Evolutionary conservation across 2,888 invertebrate species (phyloP).

Genomic region (Ormyrus rosae): DNA sequence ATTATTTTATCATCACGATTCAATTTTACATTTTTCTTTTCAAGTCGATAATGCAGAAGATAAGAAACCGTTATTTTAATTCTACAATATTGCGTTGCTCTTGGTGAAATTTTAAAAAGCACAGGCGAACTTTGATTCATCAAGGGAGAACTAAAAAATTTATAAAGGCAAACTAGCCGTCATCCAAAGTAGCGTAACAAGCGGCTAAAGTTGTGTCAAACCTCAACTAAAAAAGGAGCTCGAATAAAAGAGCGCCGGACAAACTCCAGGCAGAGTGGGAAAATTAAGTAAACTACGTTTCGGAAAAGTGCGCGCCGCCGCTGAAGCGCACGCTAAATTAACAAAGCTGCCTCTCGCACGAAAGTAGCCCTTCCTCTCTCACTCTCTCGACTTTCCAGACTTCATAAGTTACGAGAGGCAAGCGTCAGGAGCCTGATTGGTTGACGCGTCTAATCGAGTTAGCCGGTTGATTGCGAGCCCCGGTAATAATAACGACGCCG

Average conservation of each 20-base stretch:
- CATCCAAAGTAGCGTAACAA: neutral
- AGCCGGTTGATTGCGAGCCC: constrained; percentile 66
- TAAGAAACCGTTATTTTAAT: no score
- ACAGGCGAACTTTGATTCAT: no score
- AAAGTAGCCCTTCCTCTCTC: neutral
- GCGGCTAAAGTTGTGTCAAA: neutral
- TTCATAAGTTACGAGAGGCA: constrained; percentile 38
- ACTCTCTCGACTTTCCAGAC: constrained; percentile 45
- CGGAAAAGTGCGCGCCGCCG: constrained; percentile 24
- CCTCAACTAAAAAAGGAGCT: no score
- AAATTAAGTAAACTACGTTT: constrained; percentile 28
- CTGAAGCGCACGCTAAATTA: constrained; percentile 34
- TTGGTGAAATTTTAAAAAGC: no score
- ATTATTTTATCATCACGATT: no score
- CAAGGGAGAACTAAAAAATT: no score
- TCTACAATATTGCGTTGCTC: no score
- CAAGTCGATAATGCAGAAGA: no score
- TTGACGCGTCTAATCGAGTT: constrained; percentile 67
- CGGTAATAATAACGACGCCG: constrained; percentile 42
- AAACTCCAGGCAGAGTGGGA: no score
- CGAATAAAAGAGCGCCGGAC: no score
- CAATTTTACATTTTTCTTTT: no score
- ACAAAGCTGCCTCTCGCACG: constrained; percentile 11
- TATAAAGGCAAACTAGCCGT: neutral
- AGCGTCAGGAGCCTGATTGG: constrained; percentile 61